phyloP scores from a whole-genome alignment of 2,888 invertebrate species.

The Melitaea athalia region DNA sequence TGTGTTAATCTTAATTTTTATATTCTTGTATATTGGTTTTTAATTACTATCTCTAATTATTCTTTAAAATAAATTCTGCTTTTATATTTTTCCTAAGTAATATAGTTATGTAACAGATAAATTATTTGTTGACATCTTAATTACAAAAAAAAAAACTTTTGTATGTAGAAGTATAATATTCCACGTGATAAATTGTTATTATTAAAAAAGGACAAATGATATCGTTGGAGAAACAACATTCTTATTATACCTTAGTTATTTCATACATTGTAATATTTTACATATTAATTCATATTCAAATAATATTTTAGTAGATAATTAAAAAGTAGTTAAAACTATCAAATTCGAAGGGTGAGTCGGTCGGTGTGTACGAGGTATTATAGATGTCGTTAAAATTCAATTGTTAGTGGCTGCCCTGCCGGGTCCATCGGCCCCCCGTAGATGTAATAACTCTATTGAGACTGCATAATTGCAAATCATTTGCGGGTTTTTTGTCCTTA shows the following conservation, averaged over 20 bases:
- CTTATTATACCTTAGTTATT: not conserved
- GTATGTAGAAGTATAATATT: too few relatives aligned
- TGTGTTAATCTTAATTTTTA: too few relatives aligned
- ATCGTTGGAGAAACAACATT: too few relatives aligned
- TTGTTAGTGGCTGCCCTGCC: slow-evolving; percentile 71
- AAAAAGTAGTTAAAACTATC: slow-evolving; percentile 1
- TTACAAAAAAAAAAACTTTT: too few relatives aligned
- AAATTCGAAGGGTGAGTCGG: slow-evolving; percentile 36
- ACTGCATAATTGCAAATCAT: slow-evolving; percentile 81
- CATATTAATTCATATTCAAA: not conserved
- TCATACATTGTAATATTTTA: not conserved
- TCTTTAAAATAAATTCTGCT: too few relatives aligned
- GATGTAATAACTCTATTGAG: slow-evolving; percentile 79
- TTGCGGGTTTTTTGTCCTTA: slow-evolving; percentile 70
- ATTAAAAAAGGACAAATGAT: too few relatives aligned
- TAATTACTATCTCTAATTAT: too few relatives aligned
- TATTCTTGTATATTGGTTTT: too few relatives aligned
- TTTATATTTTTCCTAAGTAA: too few relatives aligned
- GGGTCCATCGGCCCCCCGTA: slow-evolving; percentile 60
- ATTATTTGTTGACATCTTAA: too few relatives aligned
- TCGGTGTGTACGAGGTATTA: slow-evolving; percentile 63
- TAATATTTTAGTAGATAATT: not conserved
- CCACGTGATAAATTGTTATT: too few relatives aligned
- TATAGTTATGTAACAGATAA: too few relatives aligned
- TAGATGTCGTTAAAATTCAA: slow-evolving; percentile 80